Evolutionary conservation across 1,140 invertebrate species (phyloP).

Genomic region (Antheraea mylitta): DNA sequence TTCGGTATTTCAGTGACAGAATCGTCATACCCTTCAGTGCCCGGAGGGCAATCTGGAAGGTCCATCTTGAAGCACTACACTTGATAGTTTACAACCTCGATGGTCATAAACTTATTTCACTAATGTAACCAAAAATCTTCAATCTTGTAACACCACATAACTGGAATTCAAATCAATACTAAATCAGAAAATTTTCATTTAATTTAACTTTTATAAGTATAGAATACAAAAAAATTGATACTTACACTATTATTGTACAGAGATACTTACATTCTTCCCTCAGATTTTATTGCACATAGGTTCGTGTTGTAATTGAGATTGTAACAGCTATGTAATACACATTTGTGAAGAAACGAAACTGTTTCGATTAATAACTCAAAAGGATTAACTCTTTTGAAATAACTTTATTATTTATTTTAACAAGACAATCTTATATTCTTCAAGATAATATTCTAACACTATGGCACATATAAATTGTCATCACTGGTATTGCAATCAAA

Average conservation of each 20-base stretch:
- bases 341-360: background rate
- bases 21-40: constrained; percentile 69
- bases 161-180: constrained; percentile 42
- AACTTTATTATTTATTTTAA: background rate
- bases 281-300: background rate
- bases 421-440: no score
- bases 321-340: background rate
- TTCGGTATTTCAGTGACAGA: constrained; percentile 59
- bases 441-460: background rate
- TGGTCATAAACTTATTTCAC: constrained; percentile 62
- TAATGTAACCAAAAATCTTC: constrained; percentile 22
- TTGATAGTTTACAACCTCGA: constrained; percentile 61
- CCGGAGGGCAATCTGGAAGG: constrained; percentile 67
- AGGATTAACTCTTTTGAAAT: background rate
- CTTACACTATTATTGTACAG: constrained; percentile 9
- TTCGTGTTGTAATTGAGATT: background rate
- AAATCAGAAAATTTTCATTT: constrained; percentile 18
- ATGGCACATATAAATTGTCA: background rate
- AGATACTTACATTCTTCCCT: constrained; percentile 24
- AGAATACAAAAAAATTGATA: constrained; percentile 22
- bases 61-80: constrained; percentile 73
- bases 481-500: no score
- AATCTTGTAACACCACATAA: constrained; percentile 18
- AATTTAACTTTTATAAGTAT: constrained; percentile 4
- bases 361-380: background rate